phyloP scores from a whole-genome alignment of 2,888 invertebrate species.

The Agriopis marginaria region DNA sequence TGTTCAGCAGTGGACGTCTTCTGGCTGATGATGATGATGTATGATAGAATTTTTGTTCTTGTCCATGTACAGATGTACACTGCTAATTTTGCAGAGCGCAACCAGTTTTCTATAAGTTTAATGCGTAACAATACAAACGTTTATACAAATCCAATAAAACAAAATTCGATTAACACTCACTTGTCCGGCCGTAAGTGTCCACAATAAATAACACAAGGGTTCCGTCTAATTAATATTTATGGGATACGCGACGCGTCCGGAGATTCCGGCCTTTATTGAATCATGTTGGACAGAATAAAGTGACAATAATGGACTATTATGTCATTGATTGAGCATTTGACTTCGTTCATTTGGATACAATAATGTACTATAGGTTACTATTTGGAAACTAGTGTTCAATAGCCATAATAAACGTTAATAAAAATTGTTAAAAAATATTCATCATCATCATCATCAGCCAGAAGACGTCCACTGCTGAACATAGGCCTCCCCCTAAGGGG shows the following conservation, averaged over 20 bases:
- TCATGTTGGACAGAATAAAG: constrained; percentile 51
- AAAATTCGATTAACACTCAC: constrained; percentile 43
- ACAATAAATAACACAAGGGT: constrained; percentile 60
- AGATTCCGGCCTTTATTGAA: constrained; percentile 58
- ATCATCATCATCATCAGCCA: no score
- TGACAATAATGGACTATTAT: constrained; percentile 45
- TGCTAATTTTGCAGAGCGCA: no score
- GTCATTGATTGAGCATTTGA: constrained; percentile 40
- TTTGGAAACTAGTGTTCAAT: no score
- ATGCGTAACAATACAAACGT: constrained; percentile 11
- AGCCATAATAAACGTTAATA: no score
- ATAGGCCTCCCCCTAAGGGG: no score
- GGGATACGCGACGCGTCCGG: constrained; percentile 53
- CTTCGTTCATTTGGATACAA: constrained; percentile 27
- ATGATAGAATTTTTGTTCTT: no score
- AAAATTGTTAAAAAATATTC: no score
- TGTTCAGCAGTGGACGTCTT: no score
- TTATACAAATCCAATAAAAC: constrained; percentile 38
- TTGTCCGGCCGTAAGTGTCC: constrained; percentile 41
- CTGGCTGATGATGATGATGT: no score
- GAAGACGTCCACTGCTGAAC: no score
- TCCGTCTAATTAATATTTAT: constrained; percentile 68
- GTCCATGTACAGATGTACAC: no score
- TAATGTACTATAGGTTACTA: neutral
- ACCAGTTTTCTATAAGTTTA: no score